Evolutionary conservation across 2,888 invertebrate genomes (phyloP).

Genomic region (Anticlea derivata): DNA sequence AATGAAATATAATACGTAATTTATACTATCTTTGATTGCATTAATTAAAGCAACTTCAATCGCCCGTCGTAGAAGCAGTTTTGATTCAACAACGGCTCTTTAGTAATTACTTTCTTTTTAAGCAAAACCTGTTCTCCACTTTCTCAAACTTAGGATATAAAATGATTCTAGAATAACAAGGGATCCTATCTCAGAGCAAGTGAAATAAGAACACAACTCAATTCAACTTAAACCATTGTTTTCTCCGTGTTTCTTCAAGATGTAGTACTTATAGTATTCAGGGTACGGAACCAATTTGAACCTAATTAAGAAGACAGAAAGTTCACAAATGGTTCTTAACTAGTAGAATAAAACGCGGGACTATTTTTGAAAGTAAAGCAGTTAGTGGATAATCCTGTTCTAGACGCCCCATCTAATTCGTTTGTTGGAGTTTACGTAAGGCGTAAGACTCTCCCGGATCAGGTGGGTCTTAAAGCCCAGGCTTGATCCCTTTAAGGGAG

Average conservation of each 20-base stretch:
- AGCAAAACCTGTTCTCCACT: slow-evolving; percentile 3
- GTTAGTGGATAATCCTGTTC: slow-evolving; percentile 61
- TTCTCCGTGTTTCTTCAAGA: slow-evolving; percentile 19
- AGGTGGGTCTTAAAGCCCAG: slow-evolving; percentile 52
- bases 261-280: slow-evolving; percentile 4
- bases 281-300: slow-evolving; percentile 22
- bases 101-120: slow-evolving; percentile 2
- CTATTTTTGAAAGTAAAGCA: slow-evolving; percentile 53
- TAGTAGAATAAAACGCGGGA: slow-evolving; percentile 39
- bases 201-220: slow-evolving; percentile 26
- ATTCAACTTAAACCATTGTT: slow-evolving; percentile 30
- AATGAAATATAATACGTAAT: no score
- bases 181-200: slow-evolving; percentile 16
- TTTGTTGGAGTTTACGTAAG: slow-evolving; percentile 58
- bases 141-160: slow-evolving; percentile 18
- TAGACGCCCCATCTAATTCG: slow-evolving; percentile 61
- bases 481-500: slow-evolving; percentile 49
- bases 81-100: no score
- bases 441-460: slow-evolving; percentile 51
- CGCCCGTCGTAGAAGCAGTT: no score
- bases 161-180: slow-evolving; percentile 19
- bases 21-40: no score
- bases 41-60: no score
- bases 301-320: slow-evolving; percentile 29
- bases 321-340: slow-evolving; percentile 31